Evolutionary conservation across 2,888 invertebrate genomes (phyloP), one percentile per base, ranked within the genome.

Genomic region (Acleris laterana): DNA sequence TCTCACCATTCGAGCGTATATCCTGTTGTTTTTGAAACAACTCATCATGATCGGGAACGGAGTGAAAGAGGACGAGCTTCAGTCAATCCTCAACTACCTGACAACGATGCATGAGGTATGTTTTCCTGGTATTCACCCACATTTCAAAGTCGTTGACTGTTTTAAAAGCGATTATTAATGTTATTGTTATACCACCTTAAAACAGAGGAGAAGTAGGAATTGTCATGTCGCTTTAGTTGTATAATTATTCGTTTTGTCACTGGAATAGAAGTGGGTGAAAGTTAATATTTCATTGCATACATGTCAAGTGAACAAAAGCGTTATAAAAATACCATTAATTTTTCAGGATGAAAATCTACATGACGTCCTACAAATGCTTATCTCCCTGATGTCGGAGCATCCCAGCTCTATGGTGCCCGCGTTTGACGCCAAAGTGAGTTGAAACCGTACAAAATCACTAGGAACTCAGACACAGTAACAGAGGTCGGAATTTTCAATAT

Each of bases 401-500:
- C 99, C 99, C 1, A 97, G 99, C 74, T 98, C 99, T 3, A 98
- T 99, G 98, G 99, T 99, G 75, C 99, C 99, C 48, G 98, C 99
- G 62, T 99, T 99, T 89, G 99, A 99, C 92, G 96, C 97, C 70
- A 99, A 99, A 83, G 92, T 91, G 75, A 76, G 68, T 63, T 38
- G 38, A 38, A 38, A 38, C 7, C 38, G 13, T 13, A 0, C 38
- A 38, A 38, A 38, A 38, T 38, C 11, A 38, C 38, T 38, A 38
- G 11, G 13, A 4, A 13, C 3, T 9, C 32, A 32, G 32, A 4
- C 38, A 13, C 38, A n/a, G n/a, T n/a, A n/a, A n/a, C n/a, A n/a
- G n/a, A n/a, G n/a, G n/a, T n/a, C n/a, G n/a, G n/a, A n/a, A n/a
- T n/a, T n/a, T n/a, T n/a, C n/a, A n/a, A n/a, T n/a, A n/a, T n/a